Conservation (phyloP, 2,888 invertebrate genomes). For the Aphrophora alni region DNA sequence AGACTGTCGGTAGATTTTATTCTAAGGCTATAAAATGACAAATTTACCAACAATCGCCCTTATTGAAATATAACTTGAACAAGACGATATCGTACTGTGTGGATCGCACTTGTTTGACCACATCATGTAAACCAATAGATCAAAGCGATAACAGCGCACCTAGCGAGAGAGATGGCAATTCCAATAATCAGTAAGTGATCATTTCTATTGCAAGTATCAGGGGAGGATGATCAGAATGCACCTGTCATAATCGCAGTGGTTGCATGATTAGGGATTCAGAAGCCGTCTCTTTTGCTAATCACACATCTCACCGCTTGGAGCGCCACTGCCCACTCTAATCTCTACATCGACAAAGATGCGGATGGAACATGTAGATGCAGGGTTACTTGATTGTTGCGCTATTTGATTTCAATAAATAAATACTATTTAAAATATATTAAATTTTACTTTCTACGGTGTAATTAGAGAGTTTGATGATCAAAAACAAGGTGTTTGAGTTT, state of each 20-base stretch:
- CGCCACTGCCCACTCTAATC: neutral
- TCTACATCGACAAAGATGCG: neutral
- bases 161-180: neutral
- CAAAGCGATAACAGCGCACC: neutral
- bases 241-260: neutral
- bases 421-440: too few relatives aligned
- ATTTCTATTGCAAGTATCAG: too few relatives aligned
- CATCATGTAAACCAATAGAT: constrained; percentile 2
- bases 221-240: neutral
- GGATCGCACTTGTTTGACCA: neutral
- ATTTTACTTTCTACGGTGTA: too few relatives aligned
- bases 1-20: too few relatives aligned
- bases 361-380: neutral
- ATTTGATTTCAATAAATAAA: too few relatives aligned
- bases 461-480: too few relatives aligned
- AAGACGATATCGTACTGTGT: too few relatives aligned
- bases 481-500: too few relatives aligned
- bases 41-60: neutral
- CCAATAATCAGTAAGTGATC: too few relatives aligned
- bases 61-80: neutral
- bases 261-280: neutral
- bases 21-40: too few relatives aligned
- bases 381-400: too few relatives aligned
- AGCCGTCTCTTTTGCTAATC: constrained; percentile 9
- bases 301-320: neutral